Evolutionary conservation across 2,888 invertebrate genomes (phyloP).

Genomic region (Liodrosophila aerea): DNA sequence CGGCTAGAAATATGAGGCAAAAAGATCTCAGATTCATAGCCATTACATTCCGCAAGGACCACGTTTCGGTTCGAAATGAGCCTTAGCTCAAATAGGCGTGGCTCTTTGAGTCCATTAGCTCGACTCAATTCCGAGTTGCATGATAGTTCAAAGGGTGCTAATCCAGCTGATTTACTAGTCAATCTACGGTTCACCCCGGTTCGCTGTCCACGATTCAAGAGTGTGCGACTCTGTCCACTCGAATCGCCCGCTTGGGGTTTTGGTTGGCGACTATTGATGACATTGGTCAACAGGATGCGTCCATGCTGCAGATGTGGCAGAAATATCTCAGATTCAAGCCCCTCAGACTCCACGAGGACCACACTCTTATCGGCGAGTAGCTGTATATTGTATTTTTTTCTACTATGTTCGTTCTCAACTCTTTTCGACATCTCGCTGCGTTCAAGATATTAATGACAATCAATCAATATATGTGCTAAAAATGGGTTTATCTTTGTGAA

Average conservation of each 20-base stretch:
- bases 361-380: slow-evolving; percentile 41
- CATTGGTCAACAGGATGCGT: slow-evolving; percentile 37
- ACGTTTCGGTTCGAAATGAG: slow-evolving; percentile 52
- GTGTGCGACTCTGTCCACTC: background rate
- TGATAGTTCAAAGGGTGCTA: slow-evolving; percentile 5
- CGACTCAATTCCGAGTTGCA: background rate
- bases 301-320: slow-evolving; percentile 31
- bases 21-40: slow-evolving; percentile 62
- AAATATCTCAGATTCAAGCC: slow-evolving; percentile 57
- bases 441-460: background rate
- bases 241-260: background rate
- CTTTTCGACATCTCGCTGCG: slow-evolving; percentile 17
- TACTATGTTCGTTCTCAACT: background rate
- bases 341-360: slow-evolving; percentile 37
- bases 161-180: slow-evolving; percentile 24
- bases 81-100: slow-evolving; percentile 25
- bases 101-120: background rate
- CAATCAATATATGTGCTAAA: too few species aligned
- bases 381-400: slow-evolving; percentile 28
- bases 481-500: background rate
- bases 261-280: slow-evolving; percentile 32
- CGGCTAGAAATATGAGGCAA: slow-evolving; percentile 46
- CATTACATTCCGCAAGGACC: slow-evolving; percentile 56
- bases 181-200: slow-evolving; percentile 11
- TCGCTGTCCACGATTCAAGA: background rate